Conservation (phyloP, 2,888 invertebrate species). For the Tyria jacobaeae region DNA sequence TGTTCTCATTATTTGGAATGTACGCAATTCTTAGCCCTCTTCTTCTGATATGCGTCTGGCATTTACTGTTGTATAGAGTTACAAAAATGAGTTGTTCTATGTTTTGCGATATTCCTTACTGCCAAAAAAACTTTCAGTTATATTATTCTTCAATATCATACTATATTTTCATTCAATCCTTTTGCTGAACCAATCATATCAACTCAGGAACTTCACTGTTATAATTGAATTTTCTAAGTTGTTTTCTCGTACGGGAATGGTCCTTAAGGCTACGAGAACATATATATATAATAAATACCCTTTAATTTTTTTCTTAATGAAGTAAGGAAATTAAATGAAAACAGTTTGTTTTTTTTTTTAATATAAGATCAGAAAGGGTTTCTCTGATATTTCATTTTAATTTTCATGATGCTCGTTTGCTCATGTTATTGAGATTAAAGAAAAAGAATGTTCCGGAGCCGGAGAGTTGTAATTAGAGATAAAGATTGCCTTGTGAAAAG, state of each 20-base stretch:
- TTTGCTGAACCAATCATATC: constrained; percentile 23
- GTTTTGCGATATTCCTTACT: constrained; percentile 23
- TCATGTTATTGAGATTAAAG: no score
- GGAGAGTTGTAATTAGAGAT: no score
- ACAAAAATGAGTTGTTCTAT: no score
- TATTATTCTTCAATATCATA: constrained; percentile 45
- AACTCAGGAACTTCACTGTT: constrained; percentile 24
- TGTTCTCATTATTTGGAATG: no score
- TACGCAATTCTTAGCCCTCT: no score
- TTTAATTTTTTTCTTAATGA: neutral
- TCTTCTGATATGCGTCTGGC: no score
- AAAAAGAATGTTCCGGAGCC: no score
- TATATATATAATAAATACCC: no score
- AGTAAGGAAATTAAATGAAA: constrained; percentile 9
- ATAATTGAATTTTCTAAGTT: constrained; percentile 37
- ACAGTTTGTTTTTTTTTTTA: constrained; percentile 8
- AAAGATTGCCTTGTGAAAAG: no score
- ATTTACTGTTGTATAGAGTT: no score
- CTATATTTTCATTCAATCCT: constrained; percentile 29
- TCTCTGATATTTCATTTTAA: neutral
- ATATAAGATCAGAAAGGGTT: neutral
- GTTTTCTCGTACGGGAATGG: constrained; percentile 24
- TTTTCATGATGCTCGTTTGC: no score
- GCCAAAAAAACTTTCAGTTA: constrained; percentile 20
- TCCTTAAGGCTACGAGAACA: constrained; percentile 17